A percentile compares a stretch with the other conserved stretches of the same genome.
Evolutionary conservation across 2,888 invertebrate species (phyloP).

Genomic region (Trissoscelio sp.): DNA sequence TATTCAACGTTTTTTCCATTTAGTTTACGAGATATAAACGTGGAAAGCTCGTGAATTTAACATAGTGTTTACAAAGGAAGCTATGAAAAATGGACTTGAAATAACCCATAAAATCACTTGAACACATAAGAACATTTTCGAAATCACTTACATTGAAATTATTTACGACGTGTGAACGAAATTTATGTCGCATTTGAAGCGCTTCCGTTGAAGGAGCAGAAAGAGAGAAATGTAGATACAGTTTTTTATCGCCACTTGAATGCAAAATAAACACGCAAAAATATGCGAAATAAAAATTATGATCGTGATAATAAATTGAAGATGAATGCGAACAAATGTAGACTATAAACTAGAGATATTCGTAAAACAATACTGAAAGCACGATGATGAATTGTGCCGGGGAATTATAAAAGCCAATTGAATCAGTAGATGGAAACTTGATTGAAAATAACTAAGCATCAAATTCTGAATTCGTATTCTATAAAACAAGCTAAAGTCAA

Average conservation of each 20-base stretch:
- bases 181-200: conserved; percentile 26
- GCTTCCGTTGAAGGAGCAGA: neutral
- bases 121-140: conserved; percentile 55
- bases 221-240: neutral
- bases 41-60: conserved; percentile 37
- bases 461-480: no score
- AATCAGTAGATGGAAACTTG: no score
- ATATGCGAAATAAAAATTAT: neutral
- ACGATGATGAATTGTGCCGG: no score
- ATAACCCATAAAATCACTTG: conserved; percentile 54
- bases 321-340: no score
- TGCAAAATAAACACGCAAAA: neutral
- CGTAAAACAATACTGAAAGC: no score
- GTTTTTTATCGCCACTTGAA: conserved; percentile 22
- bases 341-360: no score
- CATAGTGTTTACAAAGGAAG: conserved; percentile 37
- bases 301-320: neutral
- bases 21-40: conserved; percentile 32
- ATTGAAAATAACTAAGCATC: no score
- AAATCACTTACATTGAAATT: conserved; percentile 58
- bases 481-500: no score
- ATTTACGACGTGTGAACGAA: conserved; percentile 56
- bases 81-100: conserved; percentile 44
- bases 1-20: conserved; percentile 34
- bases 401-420: no score